These are phyloP conservation scores for Ageneiosus marmoratus DNA, from an alignment of 2,113 vertebrate species.

Conservation along the genomic window DNA sequence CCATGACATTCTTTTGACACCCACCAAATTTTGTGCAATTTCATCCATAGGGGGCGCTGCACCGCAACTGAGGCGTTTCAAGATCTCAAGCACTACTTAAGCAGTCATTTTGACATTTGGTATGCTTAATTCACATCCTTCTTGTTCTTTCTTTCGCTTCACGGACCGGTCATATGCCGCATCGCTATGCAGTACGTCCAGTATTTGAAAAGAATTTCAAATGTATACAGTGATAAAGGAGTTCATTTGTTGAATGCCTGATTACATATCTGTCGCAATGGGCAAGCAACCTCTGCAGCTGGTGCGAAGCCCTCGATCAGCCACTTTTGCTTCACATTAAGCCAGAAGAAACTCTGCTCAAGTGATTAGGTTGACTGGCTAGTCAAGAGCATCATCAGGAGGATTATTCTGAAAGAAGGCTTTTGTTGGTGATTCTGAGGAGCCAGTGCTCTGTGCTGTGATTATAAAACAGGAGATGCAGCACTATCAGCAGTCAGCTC, in stretches of 20 bases:
- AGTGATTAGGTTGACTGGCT: neutral
- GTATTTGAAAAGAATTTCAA: neutral
- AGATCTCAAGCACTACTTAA: too few species aligned
- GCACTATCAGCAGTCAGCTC: conserved; percentile 20
- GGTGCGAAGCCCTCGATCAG: neutral
- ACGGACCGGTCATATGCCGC: too few species aligned
- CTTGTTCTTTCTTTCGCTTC: too few species aligned
- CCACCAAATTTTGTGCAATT: too few species aligned
- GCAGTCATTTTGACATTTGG: too few species aligned
- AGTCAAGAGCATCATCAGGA: conserved; percentile 18
- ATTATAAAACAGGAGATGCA: conserved; percentile 48
- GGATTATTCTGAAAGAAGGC: conserved; percentile 30
- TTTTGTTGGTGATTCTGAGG: conserved; percentile 36
- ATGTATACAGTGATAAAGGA: neutral
- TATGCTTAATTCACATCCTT: too few species aligned
- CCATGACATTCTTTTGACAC: too few species aligned
- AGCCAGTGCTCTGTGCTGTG: conserved; percentile 41
- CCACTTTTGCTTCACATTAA: neutral
- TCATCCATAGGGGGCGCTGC: too few species aligned
- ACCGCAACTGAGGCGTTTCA: too few species aligned
- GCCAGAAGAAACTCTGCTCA: conserved; percentile 8
- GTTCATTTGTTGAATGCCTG: neutral
- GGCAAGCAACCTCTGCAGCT: neutral
- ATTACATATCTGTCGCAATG: neutral
- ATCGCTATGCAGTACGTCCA: too few species aligned